phyloP scores from a whole-genome alignment of 2,888 invertebrate genomes.

The Xanthorhoe designata region DNA sequence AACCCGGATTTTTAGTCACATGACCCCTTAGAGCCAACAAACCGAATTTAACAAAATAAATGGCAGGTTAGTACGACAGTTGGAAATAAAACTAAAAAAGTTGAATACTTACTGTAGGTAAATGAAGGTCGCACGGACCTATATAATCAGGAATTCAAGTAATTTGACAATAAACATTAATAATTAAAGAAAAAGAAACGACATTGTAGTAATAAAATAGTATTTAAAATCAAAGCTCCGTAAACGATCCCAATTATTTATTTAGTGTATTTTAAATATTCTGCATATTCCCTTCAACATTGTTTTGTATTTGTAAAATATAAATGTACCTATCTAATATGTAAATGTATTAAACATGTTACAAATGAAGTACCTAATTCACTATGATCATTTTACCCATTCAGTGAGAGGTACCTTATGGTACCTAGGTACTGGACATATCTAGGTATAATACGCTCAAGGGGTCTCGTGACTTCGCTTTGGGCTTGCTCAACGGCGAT shows the following conservation, averaged over 20 bases:
- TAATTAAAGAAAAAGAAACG: not conserved
- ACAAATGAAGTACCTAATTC: no score
- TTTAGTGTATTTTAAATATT: not conserved
- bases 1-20: slow-evolving; percentile 65
- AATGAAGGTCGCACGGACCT: not conserved
- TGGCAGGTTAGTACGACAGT: not conserved
- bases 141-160: not conserved
- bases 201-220: not conserved
- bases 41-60: not conserved
- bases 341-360: no score
- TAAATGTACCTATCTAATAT: no score
- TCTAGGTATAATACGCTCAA: slow-evolving; percentile 8
- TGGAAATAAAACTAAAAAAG: slow-evolving; percentile 1
- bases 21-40: slow-evolving; percentile 45
- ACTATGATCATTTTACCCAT: not conserved
- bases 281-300: not conserved
- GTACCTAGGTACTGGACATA: not conserved
- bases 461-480: slow-evolving; percentile 37
- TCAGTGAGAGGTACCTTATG: not conserved
- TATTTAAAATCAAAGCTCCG: not conserved
- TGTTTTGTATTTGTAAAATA: not conserved
- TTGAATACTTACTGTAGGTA: slow-evolving; percentile 37
- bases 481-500: slow-evolving; percentile 39
- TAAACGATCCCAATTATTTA: not conserved
- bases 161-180: not conserved